Evolutionary conservation across 2,888 invertebrate species (phyloP), one percentile per base, ranked within the genome.

Genomic region (Philereme vetulata): DNA sequence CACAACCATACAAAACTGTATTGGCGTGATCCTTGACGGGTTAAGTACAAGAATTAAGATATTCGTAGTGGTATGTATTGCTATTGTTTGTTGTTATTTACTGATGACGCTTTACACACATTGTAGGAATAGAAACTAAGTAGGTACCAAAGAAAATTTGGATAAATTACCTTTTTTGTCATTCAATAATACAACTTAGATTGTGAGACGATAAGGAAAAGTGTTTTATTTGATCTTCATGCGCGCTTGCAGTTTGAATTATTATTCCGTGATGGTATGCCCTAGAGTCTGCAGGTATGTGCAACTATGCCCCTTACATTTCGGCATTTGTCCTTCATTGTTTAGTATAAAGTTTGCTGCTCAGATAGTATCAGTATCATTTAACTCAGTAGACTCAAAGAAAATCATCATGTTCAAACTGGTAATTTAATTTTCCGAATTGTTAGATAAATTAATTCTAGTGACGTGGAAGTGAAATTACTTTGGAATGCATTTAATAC

Each of bases 321-420:
- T 58, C 46, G 54, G 47, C 45, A 56, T 36, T 51, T 65, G 67
- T 60, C 70, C 68, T 68, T 60, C 66, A 52, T 51, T 8, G 40
- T 32, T 51, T 56, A 48, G 56, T 71, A 71, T 71, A 71, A 65
- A 71, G 62, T 45, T 47, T 49, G 43, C 52, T 36, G 42, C 10
- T n/a, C 8, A 53, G 53, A 42, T 33, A 53, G 51, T 21, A 64
- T 62, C 55, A 58, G 54, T 57, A 74, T 71, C 75, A 75, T 70
- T 75, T 66, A 65, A 62, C 56, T 65, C 64, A 52, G 51, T 51
- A 64, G 58, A 63, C 59, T 59, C 68, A 68, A 66, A 66, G 62
- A 64, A 59, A 65, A 68, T 64, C 32, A 64, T 56, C 65, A 82
- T 82, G 82, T 81, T 80, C 59, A 82, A 81, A 75, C 67, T 80